Conservation (phyloP, 2,113 vertebrate genomes). For the Epinephelus lanceolatus region DNA sequence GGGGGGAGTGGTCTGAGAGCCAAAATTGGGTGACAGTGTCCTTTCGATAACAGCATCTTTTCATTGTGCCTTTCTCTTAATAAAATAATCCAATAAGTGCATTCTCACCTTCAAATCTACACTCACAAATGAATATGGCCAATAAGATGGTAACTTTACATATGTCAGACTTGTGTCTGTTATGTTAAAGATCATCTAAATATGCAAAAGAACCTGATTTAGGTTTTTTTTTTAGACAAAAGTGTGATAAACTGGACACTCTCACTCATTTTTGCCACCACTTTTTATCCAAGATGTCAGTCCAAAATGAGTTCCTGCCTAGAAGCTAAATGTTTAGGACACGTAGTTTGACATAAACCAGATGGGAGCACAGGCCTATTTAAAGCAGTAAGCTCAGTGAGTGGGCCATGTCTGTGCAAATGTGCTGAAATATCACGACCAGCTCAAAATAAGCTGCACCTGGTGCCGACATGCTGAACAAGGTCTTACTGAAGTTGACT, state of each 20-base stretch:
- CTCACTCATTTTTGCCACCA: background rate
- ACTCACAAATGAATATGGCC: background rate
- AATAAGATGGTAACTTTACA: background rate
- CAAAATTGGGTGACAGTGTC: slow-evolving; percentile 10
- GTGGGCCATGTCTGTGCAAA: slow-evolving; percentile 76
- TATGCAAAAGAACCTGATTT: background rate
- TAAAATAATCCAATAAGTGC: background rate
- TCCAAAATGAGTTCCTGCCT: slow-evolving; percentile 25
- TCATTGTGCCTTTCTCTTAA: background rate
- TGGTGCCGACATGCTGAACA: slow-evolving; percentile 78
- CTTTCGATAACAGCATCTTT: slow-evolving; percentile 4
- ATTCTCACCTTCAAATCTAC: background rate
- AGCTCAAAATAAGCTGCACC: slow-evolving; percentile 85
- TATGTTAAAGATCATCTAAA: background rate
- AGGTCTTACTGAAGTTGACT: slow-evolving; percentile 71
- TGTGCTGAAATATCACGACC: slow-evolving; percentile 82
- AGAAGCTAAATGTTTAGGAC: slow-evolving; percentile 60
- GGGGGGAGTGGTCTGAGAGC: slow-evolving; percentile 58
- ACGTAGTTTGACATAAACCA: slow-evolving; percentile 74
- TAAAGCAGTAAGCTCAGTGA: slow-evolving; percentile 77
- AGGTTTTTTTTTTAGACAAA: background rate
- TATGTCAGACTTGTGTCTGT: background rate
- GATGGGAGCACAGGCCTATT: slow-evolving; percentile 79
- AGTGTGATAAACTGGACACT: background rate
- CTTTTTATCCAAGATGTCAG: slow-evolving; percentile 7